Percentiles rank a stretch among this genome's conserved stretches.
phyloP scores from a whole-genome alignment of 2,797 vertebrate genomes.

The Hybognathus amarus region DNA sequence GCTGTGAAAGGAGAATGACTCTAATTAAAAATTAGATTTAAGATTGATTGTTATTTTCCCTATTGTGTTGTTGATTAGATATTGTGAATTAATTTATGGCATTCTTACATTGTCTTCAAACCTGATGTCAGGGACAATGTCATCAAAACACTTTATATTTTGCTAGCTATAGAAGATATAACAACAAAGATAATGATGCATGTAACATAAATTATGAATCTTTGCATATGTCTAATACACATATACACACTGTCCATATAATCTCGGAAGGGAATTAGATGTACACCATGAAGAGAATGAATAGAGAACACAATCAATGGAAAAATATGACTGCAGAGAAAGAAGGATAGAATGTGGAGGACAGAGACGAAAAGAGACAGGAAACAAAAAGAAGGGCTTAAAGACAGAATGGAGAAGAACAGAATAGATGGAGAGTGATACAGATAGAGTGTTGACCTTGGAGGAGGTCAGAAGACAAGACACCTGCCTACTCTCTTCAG shows the following conservation, averaged over 20 bases:
- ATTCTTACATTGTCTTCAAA: neutral
- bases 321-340: constrained; percentile 43
- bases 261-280: neutral
- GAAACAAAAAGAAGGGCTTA: constrained; percentile 9
- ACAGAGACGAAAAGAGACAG: neutral
- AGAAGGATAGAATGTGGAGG: constrained; percentile 25
- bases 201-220: neutral
- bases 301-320: constrained; percentile 3
- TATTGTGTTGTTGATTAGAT: constrained; percentile 7
- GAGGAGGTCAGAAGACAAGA: constrained; percentile 82
- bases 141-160: neutral
- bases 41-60: neutral
- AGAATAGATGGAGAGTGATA: constrained; percentile 53
- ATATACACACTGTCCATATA: no score
- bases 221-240: neutral
- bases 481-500: constrained; percentile 80
- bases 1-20: neutral
- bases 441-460: constrained; percentile 80
- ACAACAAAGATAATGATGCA: neutral
- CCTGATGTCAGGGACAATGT: neutral
- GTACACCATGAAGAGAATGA: neutral
- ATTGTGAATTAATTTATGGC: neutral
- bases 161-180: neutral
- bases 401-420: constrained; percentile 15
- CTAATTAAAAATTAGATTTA: neutral